A percentile compares a stretch with the other conserved stretches of the same genome.
phyloP scores from a whole-genome alignment of 2,797 vertebrate species.

The Taenioides sp. region DNA sequence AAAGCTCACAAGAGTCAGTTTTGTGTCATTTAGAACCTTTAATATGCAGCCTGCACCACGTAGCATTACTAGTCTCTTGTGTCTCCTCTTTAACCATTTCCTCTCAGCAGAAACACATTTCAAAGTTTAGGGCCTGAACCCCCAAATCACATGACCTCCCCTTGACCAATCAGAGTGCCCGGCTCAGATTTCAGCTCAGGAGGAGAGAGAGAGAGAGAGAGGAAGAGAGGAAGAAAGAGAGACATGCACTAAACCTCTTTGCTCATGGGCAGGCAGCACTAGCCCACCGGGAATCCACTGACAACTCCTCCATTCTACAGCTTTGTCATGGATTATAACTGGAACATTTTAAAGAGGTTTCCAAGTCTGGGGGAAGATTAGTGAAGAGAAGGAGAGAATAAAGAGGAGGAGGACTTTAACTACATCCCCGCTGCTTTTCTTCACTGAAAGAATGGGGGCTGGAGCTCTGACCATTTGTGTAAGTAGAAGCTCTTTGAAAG shows the following conservation, averaged over 20 bases:
- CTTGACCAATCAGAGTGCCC: slow-evolving; percentile 67
- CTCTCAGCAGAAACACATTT: slow-evolving; percentile 47
- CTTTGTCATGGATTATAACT: slow-evolving; percentile 38
- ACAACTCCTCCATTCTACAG: slow-evolving; percentile 28
- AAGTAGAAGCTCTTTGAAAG: slow-evolving; percentile 75
- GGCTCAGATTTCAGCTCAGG: slow-evolving; percentile 80
- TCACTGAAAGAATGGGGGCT: slow-evolving; percentile 84
- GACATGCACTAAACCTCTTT: slow-evolving; percentile 50
- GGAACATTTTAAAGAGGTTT: slow-evolving; percentile 31
- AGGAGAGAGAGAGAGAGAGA: slow-evolving; percentile 53
- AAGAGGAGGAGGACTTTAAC: slow-evolving; percentile 48
- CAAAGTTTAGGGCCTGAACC: slow-evolving; percentile 66
- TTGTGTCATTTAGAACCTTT: neutral
- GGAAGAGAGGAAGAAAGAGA: slow-evolving; percentile 42
- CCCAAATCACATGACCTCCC: slow-evolving; percentile 74
- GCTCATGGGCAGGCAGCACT: slow-evolving; percentile 34
- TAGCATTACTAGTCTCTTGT: neutral
- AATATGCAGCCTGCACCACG: neutral
- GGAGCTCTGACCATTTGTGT: slow-evolving; percentile 91
- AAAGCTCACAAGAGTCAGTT: no score
- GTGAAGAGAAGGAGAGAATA: slow-evolving; percentile 37
- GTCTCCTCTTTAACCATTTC: slow-evolving; percentile 12
- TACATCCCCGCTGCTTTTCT: slow-evolving; percentile 68
- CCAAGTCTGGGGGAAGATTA: slow-evolving; percentile 33
- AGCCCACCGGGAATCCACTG: slow-evolving; percentile 25